Conservation (phyloP, 2,888 invertebrate genomes). For the Aproaerema taeniolella region DNA sequence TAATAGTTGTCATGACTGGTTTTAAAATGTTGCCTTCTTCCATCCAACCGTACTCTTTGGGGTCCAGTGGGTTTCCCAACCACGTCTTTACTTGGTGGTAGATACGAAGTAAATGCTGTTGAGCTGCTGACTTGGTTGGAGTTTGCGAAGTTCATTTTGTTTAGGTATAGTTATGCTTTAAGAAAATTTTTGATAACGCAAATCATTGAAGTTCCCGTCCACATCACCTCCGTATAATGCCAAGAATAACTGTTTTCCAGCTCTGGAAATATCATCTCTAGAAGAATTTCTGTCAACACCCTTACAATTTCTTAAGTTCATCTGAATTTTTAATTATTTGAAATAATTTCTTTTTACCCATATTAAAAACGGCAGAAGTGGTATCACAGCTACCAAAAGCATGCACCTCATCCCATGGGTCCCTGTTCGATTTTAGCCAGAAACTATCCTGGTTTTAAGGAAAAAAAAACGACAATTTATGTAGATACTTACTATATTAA, state of each 20-base stretch:
- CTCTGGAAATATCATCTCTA: not conserved
- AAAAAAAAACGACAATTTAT: too few species aligned
- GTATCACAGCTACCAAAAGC: too few species aligned
- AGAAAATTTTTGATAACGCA: slow-evolving; percentile 1
- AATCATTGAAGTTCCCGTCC: not conserved
- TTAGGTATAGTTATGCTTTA: slow-evolving; percentile 1
- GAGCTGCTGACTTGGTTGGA: not conserved
- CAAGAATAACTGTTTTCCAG: not conserved
- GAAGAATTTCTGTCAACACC: not conserved
- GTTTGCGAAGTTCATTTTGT: not conserved
- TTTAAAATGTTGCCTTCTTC: not conserved
- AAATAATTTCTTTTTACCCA: slow-evolving; percentile 1
- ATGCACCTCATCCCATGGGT: too few species aligned
- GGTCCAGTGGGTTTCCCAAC: not conserved
- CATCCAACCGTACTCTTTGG: not conserved
- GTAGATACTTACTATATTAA: too few species aligned
- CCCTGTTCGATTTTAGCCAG: too few species aligned
- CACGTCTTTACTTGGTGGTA: slow-evolving; percentile 2
- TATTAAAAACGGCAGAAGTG: slow-evolving; percentile 1
- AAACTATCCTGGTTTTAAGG: too few species aligned
- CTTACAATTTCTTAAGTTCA: slow-evolving; percentile 1
- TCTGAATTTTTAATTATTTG: not conserved
- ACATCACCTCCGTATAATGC: slow-evolving; percentile 1
- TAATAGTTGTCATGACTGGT: not conserved
- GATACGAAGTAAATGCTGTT: not conserved